Conservation (phyloP, 2,113 vertebrate species). For the Panthera tigris region DNA sequence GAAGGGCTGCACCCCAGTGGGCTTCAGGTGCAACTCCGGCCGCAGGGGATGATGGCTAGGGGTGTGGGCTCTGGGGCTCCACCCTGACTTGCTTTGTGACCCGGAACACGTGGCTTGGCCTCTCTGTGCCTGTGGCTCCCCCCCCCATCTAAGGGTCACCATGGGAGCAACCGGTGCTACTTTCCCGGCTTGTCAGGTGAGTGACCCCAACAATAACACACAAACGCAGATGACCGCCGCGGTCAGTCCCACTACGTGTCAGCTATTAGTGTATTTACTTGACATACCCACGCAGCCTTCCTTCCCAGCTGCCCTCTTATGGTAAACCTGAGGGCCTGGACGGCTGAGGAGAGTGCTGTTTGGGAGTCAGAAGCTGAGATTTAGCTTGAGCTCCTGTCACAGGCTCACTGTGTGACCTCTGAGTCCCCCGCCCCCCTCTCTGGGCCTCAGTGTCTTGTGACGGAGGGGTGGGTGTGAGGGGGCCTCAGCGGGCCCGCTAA, state of each 20-base stretch:
- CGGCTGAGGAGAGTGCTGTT: neutral
- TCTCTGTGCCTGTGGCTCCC: neutral
- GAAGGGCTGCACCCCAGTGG: neutral
- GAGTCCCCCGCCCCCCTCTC: neutral
- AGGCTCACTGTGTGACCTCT: neutral
- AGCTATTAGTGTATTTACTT: rapidly evolving
- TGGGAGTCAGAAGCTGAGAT: neutral
- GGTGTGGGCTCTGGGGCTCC: neutral
- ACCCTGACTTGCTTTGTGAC: rapidly evolving
- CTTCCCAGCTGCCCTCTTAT: rapidly evolving
- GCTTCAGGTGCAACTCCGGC: neutral
- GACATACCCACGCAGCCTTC: too few relatives aligned
- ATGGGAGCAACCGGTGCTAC: rapidly evolving
- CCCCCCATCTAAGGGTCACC: neutral
- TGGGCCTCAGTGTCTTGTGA: neutral
- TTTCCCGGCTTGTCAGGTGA: rapidly evolving
- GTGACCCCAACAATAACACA: neutral
- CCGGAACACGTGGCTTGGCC: neutral
- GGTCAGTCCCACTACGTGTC: too few relatives aligned
- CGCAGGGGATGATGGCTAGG: rapidly evolving
- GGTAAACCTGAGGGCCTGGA: neutral
- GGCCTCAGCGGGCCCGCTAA: rapidly evolving
- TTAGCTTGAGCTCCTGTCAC: neutral
- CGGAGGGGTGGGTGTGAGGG: rapidly evolving
- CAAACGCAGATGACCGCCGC: neutral